Evolutionary conservation across 37 sponge, comb jelly and placozoan species (phyloP).

Genomic region (Spongia lamella): DNA sequence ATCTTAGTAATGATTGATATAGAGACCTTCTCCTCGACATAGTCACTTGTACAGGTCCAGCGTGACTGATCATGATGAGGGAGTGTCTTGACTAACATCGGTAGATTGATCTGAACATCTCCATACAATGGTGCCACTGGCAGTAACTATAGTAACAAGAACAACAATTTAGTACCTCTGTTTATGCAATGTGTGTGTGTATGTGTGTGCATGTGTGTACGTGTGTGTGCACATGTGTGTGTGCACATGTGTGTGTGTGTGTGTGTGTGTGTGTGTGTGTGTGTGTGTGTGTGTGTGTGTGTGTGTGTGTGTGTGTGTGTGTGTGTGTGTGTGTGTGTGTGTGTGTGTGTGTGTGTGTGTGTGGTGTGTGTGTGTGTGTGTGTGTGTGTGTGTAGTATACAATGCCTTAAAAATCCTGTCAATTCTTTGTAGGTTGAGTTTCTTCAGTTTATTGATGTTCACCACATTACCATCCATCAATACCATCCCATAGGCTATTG

Average conservation of each 20-base stretch:
- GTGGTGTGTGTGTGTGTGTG: too few species aligned
- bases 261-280: too few species aligned
- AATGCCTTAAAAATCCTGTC: slow-evolving; percentile 89
- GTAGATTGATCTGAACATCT: slow-evolving; percentile 89
- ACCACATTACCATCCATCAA: slow-evolving; percentile 83
- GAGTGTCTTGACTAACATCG: slow-evolving; percentile 69
- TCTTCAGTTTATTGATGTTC: slow-evolving; percentile 88
- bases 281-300: too few species aligned
- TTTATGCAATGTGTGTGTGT: too few species aligned
- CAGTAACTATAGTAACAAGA: slow-evolving; percentile 44
- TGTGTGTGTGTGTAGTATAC: too few species aligned
- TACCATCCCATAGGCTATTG: slow-evolving; percentile 84
- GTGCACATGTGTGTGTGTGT: too few species aligned
- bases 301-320: too few species aligned
- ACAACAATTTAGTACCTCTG: too few species aligned
- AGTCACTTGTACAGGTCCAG: slow-evolving; percentile 94
- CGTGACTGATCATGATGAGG: slow-evolving; percentile 85
- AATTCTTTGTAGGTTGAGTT: slow-evolving; percentile 72
- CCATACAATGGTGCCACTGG: slow-evolving; percentile 97
- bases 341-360: not conserved
- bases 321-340: too few species aligned
- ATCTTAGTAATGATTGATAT: slow-evolving; percentile 66
- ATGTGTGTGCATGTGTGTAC: too few species aligned
- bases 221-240: too few species aligned
- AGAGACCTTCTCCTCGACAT: slow-evolving; percentile 82